Percentiles rank a stretch among this genome's conserved stretches.
Evolutionary conservation across 2,113 vertebrate species (phyloP).

Genomic region (Dasyurus viverrinus): DNA sequence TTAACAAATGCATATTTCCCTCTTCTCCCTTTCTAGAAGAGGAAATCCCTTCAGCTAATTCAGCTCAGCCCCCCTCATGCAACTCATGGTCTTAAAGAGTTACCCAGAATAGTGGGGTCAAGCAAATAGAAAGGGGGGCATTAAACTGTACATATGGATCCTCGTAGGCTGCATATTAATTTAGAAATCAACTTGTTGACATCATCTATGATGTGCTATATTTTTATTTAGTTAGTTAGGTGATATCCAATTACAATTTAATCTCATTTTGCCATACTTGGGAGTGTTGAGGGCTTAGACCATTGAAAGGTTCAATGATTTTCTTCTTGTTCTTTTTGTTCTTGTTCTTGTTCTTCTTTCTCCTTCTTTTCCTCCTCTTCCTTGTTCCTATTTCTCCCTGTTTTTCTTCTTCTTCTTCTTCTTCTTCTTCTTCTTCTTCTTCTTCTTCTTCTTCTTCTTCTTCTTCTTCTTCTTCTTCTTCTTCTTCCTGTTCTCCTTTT

Average conservation of each 20-base stretch:
- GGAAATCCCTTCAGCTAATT: not conserved
- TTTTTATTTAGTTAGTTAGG: not conserved
- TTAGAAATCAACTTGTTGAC: not conserved
- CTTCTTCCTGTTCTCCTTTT: too few relatives aligned
- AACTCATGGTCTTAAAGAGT: not conserved
- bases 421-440: too few relatives aligned
- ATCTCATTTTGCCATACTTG: not conserved
- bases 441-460: too few relatives aligned
- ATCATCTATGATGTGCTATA: not conserved
- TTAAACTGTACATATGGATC: not conserved
- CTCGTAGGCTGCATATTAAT: not conserved
- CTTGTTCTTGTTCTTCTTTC: too few relatives aligned
- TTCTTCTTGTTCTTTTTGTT: too few relatives aligned
- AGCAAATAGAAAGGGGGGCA: not conserved
- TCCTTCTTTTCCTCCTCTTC: too few relatives aligned
- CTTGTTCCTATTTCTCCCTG: too few relatives aligned
- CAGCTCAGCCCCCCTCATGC: not conserved
- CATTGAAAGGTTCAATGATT: not conserved
- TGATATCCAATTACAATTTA: not conserved
- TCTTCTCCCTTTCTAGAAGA: not conserved
- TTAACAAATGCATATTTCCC: not conserved
- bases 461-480: too few relatives aligned
- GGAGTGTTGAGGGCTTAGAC: not conserved
- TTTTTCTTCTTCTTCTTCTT: too few relatives aligned
- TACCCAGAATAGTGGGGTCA: not conserved